Evolutionary conservation across 2,888 invertebrate genomes (phyloP).

Genomic region (Nemotelus pantherinus): DNA sequence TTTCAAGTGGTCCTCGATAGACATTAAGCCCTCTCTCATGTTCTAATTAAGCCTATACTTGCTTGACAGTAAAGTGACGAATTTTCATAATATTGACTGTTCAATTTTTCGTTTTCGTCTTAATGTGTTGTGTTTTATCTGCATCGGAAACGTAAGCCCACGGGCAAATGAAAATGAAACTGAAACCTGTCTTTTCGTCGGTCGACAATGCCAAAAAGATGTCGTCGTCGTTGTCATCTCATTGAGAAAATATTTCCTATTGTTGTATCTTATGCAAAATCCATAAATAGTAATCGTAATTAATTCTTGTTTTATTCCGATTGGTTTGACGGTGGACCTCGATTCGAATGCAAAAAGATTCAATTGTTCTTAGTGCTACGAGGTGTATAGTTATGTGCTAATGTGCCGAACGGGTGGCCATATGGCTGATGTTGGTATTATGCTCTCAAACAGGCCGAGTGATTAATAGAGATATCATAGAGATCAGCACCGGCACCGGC

Average conservation of each 20-base stretch:
- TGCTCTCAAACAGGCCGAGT: not conserved
- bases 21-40: conserved; percentile 9
- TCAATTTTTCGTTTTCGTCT: not conserved
- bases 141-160: not conserved
- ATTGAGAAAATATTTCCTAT: conserved; percentile 35
- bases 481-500: not conserved
- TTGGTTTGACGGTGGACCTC: not conserved
- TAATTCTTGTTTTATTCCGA: conserved; percentile 12
- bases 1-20: conserved; percentile 16
- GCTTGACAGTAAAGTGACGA: not conserved
- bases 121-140: conserved; percentile 2
- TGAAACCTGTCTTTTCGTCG: not conserved
- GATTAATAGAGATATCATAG: conserved; percentile 18
- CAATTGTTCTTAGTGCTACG: not conserved
- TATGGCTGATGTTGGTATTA: not conserved
- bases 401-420: not conserved
- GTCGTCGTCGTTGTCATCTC: not conserved
- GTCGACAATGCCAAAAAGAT: not conserved
- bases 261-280: not conserved
- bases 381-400: too few relatives aligned
- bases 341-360: not conserved
- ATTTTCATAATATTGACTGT: not conserved
- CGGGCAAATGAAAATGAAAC: conserved; percentile 21
- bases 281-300: conserved; percentile 28
- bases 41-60: conserved; percentile 8